phyloP scores from a whole-genome alignment of 2,113 vertebrate species.

The Cottus gobio region DNA sequence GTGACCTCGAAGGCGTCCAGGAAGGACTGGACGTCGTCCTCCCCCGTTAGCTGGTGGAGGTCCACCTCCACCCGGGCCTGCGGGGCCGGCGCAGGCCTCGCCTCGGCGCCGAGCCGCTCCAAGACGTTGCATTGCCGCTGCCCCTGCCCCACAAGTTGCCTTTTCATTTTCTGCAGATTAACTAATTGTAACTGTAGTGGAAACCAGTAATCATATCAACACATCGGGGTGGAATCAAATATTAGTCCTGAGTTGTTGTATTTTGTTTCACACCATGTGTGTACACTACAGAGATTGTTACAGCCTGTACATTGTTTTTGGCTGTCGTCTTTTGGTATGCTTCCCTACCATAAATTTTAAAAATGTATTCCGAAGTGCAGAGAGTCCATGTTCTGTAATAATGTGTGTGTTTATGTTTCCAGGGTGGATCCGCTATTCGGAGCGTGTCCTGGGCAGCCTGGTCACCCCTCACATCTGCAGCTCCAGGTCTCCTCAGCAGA shows the following conservation, averaged over 20 bases:
- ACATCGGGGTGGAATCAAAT: not conserved
- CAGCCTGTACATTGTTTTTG: not conserved
- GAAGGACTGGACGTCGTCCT: too few relatives aligned
- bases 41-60: too few relatives aligned
- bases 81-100: too few relatives aligned
- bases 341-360: not conserved
- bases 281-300: not conserved
- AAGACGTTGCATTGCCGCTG: too few relatives aligned
- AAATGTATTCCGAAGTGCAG: not conserved
- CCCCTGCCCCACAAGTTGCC: too few relatives aligned
- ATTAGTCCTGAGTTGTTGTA: not conserved
- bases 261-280: not conserved
- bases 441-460: conserved; percentile 90
- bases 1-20: too few relatives aligned
- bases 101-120: too few relatives aligned
- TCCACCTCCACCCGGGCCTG: too few relatives aligned
- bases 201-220: too few relatives aligned
- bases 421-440: conserved; percentile 97
- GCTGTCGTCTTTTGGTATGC: not conserved
- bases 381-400: not conserved
- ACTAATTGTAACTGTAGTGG: not conserved
- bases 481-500: conserved; percentile 94
- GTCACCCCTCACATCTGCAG: conserved; percentile 95
- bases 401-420: conserved; percentile 9
- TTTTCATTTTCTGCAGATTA: not conserved